phyloP scores from a whole-genome alignment of 1,140 invertebrate genomes.

The Drosophila parabipectinata region DNA sequence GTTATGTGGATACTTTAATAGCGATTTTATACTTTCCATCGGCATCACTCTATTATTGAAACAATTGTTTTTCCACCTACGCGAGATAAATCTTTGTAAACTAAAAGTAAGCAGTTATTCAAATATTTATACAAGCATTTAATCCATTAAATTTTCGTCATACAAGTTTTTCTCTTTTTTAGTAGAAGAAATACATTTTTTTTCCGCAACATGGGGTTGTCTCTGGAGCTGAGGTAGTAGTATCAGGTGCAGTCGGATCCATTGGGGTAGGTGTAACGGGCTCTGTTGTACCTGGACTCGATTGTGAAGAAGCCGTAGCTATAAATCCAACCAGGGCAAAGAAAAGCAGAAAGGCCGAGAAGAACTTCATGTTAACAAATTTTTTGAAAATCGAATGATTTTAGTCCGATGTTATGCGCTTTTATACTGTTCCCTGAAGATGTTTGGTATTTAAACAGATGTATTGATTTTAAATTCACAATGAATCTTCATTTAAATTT shows the following conservation, averaged over 20 bases:
- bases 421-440: too few relatives aligned
- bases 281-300: not conserved
- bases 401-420: too few relatives aligned
- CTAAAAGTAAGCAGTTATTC: too few relatives aligned
- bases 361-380: not conserved
- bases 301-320: too few relatives aligned
- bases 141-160: not conserved
- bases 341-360: not conserved
- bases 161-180: not conserved
- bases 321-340: not conserved
- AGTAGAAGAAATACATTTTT: constrained; percentile 1
- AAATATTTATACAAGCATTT: not conserved
- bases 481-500: too few relatives aligned
- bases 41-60: not conserved
- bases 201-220: not conserved
- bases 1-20: not conserved
- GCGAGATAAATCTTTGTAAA: too few relatives aligned
- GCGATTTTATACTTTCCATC: not conserved
- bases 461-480: too few relatives aligned
- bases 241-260: too few relatives aligned
- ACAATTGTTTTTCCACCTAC: not conserved
- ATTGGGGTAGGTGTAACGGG: too few relatives aligned
- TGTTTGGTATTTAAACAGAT: too few relatives aligned
- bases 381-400: not conserved
- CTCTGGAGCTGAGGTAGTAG: too few relatives aligned